Evolutionary conservation across 2,888 invertebrate species (phyloP), one percentile per base, ranked within the genome.

Genomic region (Drosophila acutilabella): DNA sequence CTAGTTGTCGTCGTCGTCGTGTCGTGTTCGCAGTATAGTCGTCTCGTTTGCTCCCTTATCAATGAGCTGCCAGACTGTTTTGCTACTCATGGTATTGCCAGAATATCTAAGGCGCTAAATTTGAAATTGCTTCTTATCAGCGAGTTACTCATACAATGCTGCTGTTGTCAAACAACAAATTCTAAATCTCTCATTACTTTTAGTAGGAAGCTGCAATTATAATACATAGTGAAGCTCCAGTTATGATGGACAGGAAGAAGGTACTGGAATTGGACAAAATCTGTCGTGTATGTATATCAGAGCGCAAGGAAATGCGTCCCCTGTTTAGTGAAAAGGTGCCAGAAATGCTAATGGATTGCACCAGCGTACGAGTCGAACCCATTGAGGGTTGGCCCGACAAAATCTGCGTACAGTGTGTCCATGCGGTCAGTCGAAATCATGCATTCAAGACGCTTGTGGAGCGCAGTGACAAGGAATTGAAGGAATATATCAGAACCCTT

Each of bases 271-370:
- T 95, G 81, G 94, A 94, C 78, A 94, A 94, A 92, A 94, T 95
- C 86, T 95, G 95, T 91, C 93, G 95, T 20, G 94, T 94, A 56
- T 95, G 95, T 91, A 93, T 95, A 84, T 93, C 93, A 77, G 93
- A 94, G 80, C 95, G 95, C 88, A 94, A 94, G 88, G 95, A 95
- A 85, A 94, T 95, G 94, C 92, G 94, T 78, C 95, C 95, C 30
- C 89, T 95, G 67, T 95, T 95, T 85, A 94, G 94, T 76, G 95
- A 94, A 89, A 93, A 94, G 74, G 94, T 95, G 44, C 94, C 95
- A 16, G 94, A 94, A 75, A 95, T 95, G 95, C 82, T 95, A 79
- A 94, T 94, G 94, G 94, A 94, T 75, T 94, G 94, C 91, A 93
- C 94, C 64, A 94, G 93, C 90, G 94, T 95, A 74, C 93, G 94